A percentile compares a stretch with the other conserved stretches of the same genome.
Conservation (phyloP, 1,140 invertebrate genomes). For the Trichonephila clavata region DNA sequence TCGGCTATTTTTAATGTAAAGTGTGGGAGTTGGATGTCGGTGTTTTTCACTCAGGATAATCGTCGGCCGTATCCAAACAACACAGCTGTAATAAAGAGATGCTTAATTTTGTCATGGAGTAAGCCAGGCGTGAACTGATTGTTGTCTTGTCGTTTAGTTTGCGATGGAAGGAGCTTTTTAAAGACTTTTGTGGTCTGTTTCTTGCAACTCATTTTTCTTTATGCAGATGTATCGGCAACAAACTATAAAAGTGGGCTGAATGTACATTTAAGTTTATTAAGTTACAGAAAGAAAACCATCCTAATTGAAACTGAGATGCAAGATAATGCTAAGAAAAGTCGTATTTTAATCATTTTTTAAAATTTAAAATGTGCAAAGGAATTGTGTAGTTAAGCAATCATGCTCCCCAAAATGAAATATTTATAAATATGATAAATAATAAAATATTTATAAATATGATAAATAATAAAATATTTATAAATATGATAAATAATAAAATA, state of each 20-base stretch:
- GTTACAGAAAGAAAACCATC: neutral
- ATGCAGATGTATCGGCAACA: neutral
- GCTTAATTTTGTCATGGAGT: constrained; percentile 50
- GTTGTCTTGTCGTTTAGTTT: neutral
- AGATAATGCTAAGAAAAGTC: too few relatives aligned
- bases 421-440: too few relatives aligned
- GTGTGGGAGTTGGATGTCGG: constrained; percentile 53
- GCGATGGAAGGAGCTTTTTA: neutral
- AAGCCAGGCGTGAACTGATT: constrained; percentile 61
- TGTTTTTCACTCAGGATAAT: constrained; percentile 57
- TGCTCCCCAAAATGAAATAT: too few relatives aligned
- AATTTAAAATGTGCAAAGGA: too few relatives aligned
- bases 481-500: too few relatives aligned
- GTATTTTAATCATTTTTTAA: too few relatives aligned
- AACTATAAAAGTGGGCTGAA: neutral
- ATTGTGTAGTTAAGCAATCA: too few relatives aligned
- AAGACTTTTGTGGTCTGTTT: constrained; percentile 22
- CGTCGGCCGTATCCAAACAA: constrained; percentile 9
- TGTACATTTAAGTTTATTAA: neutral
- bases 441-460: too few relatives aligned
- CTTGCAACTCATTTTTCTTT: neutral
- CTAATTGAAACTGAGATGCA: neutral
- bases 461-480: too few relatives aligned
- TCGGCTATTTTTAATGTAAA: constrained; percentile 1
- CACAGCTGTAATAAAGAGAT: constrained; percentile 37